Conservation (phyloP, 2,888 invertebrate genomes). For the Gnatocerus cornutus region DNA sequence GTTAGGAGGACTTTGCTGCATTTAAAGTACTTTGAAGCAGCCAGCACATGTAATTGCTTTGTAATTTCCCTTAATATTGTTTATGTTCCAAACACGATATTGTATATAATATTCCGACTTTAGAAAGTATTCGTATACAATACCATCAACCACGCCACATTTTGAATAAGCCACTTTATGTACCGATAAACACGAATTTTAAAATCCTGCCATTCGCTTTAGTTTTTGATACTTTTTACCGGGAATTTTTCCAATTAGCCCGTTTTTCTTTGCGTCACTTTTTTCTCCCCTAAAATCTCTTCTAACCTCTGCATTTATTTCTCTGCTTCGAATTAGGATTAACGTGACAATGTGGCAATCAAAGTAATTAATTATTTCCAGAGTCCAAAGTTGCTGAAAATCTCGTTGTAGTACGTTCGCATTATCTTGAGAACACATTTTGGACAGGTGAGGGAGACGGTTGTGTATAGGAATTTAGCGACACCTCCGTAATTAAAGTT, state of each 20-base stretch:
- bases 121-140: too few relatives aligned
- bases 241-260: too few relatives aligned
- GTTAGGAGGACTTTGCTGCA: constrained; percentile 11
- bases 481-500: constrained; percentile 63
- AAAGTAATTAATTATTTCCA: constrained; percentile 29
- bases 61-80: constrained; percentile 5
- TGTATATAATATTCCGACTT: too few relatives aligned
- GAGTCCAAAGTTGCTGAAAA: constrained; percentile 13
- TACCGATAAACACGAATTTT: too few relatives aligned
- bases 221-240: too few relatives aligned
- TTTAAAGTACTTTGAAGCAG: constrained; percentile 27
- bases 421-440: constrained; percentile 22
- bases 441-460: constrained; percentile 56
- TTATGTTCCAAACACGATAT: not conserved
- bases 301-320: too few relatives aligned
- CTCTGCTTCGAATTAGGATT: not conserved
- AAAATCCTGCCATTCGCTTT: too few relatives aligned
- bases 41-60: constrained; percentile 18
- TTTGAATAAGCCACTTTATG: too few relatives aligned
- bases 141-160: too few relatives aligned
- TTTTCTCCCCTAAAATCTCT: too few relatives aligned
- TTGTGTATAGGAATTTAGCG: constrained; percentile 62
- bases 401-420: constrained; percentile 25
- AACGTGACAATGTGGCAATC: constrained; percentile 8
- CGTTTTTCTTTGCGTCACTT: too few relatives aligned